Base-by-base conservation (phyloP, 2,888 invertebrate species). In the Ochropacha duplaris region DNA sequence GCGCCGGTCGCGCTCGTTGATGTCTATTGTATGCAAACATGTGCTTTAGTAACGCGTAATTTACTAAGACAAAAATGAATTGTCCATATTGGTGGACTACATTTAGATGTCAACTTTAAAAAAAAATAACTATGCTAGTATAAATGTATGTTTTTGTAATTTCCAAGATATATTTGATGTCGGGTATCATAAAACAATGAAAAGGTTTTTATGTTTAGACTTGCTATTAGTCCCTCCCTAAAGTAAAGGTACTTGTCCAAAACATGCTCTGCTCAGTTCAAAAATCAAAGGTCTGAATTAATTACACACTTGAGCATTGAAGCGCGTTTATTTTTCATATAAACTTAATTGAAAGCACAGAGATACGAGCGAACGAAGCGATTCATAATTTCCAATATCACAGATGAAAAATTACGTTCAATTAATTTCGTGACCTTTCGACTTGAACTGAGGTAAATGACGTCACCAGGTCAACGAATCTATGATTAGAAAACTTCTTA, bases 1-100 rank as follows among this genome's bases (percentile, higher is more conserved):
- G 78, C 81, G 82, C 78, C 63, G 56, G 12, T 50, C 64, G 63
- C 67, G 64, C 77, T 65, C 81, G 85, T 84, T 83, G 79, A 85
- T 78, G 79, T 85, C 84, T 83, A 74, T 79, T 80, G 74, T 79
- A 76, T 67, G 69, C 57, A 60, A 60, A 62, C 59, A 64, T 61
- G 58, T 62, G 55, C 49, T 24, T 28, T 49, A 31, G 49, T 22
- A n/a, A 14, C 36, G n/a, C 14, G 36, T 36, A 14, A 14, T 14
- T 14, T 36, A 9, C 1, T 36, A 4, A 36, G 6, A 6, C 6
- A n/a, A 36, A 14, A 9, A n/a, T 4, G 5, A 24, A 24, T 24
- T 24, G 5, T 24, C 24, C 2, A 24, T 2, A n/a, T n/a, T n/a
- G n/a, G n/a, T n/a, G n/a, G n/a, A n/a, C n/a, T n/a, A n/a, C n/a